Evolutionary conservation across 2,888 invertebrate species (phyloP).

Genomic region (Hyppa rectilinea): DNA sequence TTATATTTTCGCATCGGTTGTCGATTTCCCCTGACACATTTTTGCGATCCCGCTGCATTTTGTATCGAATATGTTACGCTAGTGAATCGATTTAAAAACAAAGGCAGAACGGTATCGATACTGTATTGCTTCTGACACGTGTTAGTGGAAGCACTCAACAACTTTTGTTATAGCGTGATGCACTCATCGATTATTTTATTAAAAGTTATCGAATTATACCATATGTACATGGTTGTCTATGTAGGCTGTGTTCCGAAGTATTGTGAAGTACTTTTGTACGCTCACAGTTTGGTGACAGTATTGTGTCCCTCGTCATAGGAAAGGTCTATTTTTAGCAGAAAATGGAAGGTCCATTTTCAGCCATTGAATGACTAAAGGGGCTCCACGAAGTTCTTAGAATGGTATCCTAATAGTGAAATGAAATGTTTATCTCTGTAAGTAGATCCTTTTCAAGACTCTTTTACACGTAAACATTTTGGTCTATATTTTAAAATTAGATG

Average conservation of each 20-base stretch:
- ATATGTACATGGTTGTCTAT: background rate
- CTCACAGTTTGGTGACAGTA: constrained; percentile 17
- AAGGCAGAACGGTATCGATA: constrained; percentile 45
- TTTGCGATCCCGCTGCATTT: constrained; percentile 51
- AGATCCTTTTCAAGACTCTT: no score
- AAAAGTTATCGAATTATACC: constrained; percentile 7
- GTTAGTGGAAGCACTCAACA: constrained; percentile 44
- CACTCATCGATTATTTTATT: constrained; percentile 9
- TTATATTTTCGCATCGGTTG: constrained; percentile 11
- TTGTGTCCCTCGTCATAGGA: constrained; percentile 41
- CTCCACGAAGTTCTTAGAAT: background rate
- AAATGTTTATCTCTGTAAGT: no score
- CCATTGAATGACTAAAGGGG: constrained; percentile 4
- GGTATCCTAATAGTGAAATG: background rate
- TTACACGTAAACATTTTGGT: no score
- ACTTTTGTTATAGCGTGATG: constrained; percentile 16
- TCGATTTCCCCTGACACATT: constrained; percentile 48
- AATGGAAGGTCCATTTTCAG: constrained; percentile 2
- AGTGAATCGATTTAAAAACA: constrained; percentile 58
- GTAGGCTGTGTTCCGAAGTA: background rate
- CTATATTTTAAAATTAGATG: no score
- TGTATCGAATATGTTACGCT: constrained; percentile 49
- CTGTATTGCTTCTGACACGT: constrained; percentile 48
- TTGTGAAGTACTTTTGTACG: background rate
- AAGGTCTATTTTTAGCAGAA: constrained; percentile 27